Conservation (phyloP, 2,888 invertebrate genomes). For the Drosophila testacea region DNA sequence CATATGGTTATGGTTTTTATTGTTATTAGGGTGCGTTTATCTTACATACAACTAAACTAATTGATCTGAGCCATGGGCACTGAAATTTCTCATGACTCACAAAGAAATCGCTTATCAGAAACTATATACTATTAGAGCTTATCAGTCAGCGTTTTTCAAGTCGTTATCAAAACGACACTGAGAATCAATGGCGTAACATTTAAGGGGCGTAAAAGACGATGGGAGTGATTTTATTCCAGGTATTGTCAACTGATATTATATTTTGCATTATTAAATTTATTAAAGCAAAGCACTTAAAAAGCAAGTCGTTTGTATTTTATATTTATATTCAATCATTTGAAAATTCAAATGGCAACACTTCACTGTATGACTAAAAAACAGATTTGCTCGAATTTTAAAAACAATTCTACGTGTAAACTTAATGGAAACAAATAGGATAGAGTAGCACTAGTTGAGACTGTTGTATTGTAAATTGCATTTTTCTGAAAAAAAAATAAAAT, state of each 20-base stretch:
- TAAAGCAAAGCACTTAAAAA: too few relatives aligned
- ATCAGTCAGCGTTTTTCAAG: slow-evolving; percentile 12
- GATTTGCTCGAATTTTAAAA: too few relatives aligned
- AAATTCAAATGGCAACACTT: too few relatives aligned
- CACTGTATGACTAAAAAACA: too few relatives aligned
- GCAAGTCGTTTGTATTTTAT: too few relatives aligned
- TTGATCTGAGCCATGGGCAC: neutral
- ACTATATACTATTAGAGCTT: slow-evolving; percentile 1
- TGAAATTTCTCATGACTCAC: slow-evolving; percentile 1
- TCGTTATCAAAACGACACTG: neutral
- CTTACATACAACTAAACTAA: slow-evolving; percentile 18
- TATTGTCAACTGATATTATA: slow-evolving; percentile 3
- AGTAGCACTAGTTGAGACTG: too few relatives aligned
- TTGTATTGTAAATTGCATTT: too few relatives aligned
- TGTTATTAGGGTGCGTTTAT: slow-evolving; percentile 10
- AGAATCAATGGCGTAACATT: slow-evolving; percentile 8
- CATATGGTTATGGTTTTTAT: slow-evolving; percentile 22
- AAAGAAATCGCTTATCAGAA: slow-evolving; percentile 13
- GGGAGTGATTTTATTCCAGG: neutral
- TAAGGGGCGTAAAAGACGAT: neutral
- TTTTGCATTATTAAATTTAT: neutral
- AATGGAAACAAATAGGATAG: too few relatives aligned
- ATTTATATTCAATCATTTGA: too few relatives aligned
- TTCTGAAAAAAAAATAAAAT: too few relatives aligned
- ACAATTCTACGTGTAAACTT: too few relatives aligned